A percentile compares a stretch with the other conserved stretches of the same genome.
Evolutionary conservation across 2,797 vertebrate species (phyloP).

Genomic region (Scyliorhinus canicula): DNA sequence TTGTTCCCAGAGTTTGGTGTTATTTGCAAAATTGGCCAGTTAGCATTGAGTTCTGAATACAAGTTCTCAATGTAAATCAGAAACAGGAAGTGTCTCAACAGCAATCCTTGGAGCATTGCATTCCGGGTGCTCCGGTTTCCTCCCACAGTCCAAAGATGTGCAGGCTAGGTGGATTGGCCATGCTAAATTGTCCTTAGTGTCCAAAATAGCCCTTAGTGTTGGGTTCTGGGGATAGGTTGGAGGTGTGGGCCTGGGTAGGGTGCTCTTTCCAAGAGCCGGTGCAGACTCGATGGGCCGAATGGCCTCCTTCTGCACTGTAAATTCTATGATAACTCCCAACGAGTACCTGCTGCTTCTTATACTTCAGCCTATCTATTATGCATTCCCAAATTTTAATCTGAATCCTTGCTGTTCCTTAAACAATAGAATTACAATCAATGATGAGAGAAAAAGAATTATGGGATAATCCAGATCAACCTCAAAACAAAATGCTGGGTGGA

Average conservation of each 20-base stretch:
- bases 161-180: too few relatives aligned
- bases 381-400: neutral
- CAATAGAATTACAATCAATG: neutral
- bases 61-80: neutral
- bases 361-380: neutral
- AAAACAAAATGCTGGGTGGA: neutral
- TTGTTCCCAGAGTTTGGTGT: neutral
- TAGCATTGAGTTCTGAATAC: neutral
- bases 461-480: neutral
- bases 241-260: too few relatives aligned
- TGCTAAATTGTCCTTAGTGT: too few relatives aligned
- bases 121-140: too few relatives aligned
- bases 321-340: neutral
- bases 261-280: too few relatives aligned
- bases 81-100: too few relatives aligned
- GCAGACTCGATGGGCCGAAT: too few relatives aligned
- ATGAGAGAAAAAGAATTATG: neutral
- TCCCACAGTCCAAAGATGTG: too few relatives aligned
- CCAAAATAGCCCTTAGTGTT: too few relatives aligned
- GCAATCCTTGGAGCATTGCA: neutral
- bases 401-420: neutral
- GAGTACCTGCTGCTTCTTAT: neutral
- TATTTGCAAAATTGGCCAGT: neutral
- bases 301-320: too few relatives aligned
- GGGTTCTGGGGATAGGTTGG: too few relatives aligned